Base-by-base conservation (phyloP, 2,888 invertebrate species). In the Amphiduros pacificus region DNA sequence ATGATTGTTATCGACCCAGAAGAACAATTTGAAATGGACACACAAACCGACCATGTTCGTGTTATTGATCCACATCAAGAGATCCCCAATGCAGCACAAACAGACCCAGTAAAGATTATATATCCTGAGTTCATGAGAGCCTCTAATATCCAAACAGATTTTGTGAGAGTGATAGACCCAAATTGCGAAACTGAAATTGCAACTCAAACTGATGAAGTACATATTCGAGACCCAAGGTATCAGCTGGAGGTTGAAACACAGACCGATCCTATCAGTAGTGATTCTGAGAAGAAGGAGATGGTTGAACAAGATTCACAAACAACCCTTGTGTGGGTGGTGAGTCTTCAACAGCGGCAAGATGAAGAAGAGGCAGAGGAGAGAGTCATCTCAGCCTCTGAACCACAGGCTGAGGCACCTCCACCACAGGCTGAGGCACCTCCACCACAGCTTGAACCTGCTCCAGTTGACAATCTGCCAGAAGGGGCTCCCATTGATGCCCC, bases 1-100 rank as follows among this genome's bases (percentile, higher is more conserved):
- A 48, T 58, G 31, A 58, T 58, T 50, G 50, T 58, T 5, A 58
- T 58, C 11, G 58, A 58, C 51, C 58, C 58, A 9, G 58, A 58
- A 20, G 58, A 58, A 14, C 26, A 28, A 36, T 58, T 49, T 51
- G 58, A 58, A 26, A 58, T 50, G 31, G 58, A 58, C 27, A 24
- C 11, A 9, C 58, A 58, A 40, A 58, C 58, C 22, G 58, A 58
- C 27, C 48, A 32, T 27, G 50, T 58, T 17, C 58, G 58, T 20
- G 36, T 51, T 27, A 58, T 58, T 51, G 51, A 58, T 51, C 58
- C 58, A 17, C 31, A 31, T 4, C 31, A 49, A 32, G 58, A 58
- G n/a, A n/a, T 22, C 11, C 26, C 29, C 11, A 26, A 22, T 31
- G 50, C 27, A 22, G 28, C 32, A 36, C 58, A 58, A 29, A 58